Evolutionary conservation across 2,888 invertebrate genomes (phyloP), one percentile per base, ranked within the genome.

Genomic region (Ornithoptera alexandrae): DNA sequence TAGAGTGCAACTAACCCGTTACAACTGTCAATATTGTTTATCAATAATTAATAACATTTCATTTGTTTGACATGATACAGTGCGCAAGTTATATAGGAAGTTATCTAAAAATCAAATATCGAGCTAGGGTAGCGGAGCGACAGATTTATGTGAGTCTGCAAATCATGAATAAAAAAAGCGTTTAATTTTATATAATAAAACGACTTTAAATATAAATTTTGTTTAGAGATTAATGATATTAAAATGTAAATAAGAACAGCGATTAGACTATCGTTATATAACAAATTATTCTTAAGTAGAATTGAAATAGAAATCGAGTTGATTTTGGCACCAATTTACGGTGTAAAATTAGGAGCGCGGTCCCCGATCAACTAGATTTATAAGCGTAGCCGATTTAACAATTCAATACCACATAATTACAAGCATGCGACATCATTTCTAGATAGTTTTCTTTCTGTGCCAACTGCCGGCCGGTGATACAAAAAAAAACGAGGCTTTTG

Each of bases 61-160:
- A 58, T 66, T 65, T 30, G 39, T 56, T 62, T 58, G 69, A 66
- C 66, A 50, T 62, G 62, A 50, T 53, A 70, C 30, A 30, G 30
- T 30, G 69, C n/a, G 60, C 24, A 24, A 46, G 22, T 69, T 39
- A 62, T 36, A 46, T 58, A 62, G 62, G 61, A 36, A 50, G 75
- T 75, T 78, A 77, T 79, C 76, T 78, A 84, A 83, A 50, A 62
- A 66, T 70, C 58, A 70, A 77, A 75, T 76, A 77, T 78, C 74
- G 68, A 68, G 80, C 83, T 82, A 81, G 76, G 82, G 83, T 74
- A 83, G 79, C 76, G 77, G 71, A 73, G 72, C 77, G 77, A 81
- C 77, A 84, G 84, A 85, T 87, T 84, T 84, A 86, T 84, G 75
- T 74, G 73, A 81, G 74, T 78, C 73, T 76, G 79, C 73, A 73